Evolutionary conservation across 1,140 invertebrate species (phyloP).

Genomic region (Pararge aegeria): DNA sequence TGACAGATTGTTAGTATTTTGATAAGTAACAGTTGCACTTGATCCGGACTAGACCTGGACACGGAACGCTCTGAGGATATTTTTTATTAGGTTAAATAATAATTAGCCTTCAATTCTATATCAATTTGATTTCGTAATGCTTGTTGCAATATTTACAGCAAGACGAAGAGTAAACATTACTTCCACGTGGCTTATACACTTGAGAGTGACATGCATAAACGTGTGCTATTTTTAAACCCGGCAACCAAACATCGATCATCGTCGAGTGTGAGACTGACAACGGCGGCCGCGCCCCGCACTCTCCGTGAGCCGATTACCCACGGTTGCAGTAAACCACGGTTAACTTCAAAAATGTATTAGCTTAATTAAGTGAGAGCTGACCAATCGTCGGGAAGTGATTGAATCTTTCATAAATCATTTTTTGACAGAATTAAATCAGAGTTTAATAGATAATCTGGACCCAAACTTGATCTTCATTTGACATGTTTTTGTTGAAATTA

Average conservation of each 20-base stretch:
- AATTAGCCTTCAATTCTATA: too few relatives aligned
- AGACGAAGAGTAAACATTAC: not conserved
- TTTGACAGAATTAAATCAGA: not conserved
- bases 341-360: constrained; percentile 11
- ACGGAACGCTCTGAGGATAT: too few relatives aligned
- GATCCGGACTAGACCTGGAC: too few relatives aligned
- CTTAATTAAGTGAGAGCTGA: constrained; percentile 22
- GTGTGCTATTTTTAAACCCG: constrained; percentile 16
- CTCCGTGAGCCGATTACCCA: not conserved
- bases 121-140: too few relatives aligned
- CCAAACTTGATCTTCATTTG: too few relatives aligned
- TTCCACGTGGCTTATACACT: not conserved
- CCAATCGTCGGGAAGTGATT: constrained; percentile 2
- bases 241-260: constrained; percentile 20
- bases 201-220: constrained; percentile 20
- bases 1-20: too few relatives aligned
- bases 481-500: too few relatives aligned
- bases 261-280: constrained; percentile 7
- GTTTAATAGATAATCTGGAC: not conserved
- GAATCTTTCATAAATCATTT: constrained; percentile 4
- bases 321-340: not conserved
- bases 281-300: not conserved
- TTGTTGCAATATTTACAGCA: not conserved
- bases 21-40: too few relatives aligned
- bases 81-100: too few relatives aligned